These are phyloP conservation scores for Schlechtendalia chinensis DNA, from an alignment of 1,140 invertebrate genomes.

Conservation along the genomic window DNA sequence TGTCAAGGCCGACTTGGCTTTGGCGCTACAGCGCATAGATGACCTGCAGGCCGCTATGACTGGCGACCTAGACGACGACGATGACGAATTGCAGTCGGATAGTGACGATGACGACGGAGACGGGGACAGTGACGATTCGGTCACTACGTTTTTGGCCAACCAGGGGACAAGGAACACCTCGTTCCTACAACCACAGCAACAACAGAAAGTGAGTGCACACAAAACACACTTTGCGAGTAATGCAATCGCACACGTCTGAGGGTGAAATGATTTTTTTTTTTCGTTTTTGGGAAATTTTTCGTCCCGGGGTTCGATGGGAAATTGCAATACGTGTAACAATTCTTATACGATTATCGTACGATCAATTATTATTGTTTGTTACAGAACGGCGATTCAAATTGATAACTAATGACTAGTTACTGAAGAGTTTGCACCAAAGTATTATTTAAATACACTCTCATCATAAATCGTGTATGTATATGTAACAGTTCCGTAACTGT, in stretches of 20 bases:
- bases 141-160: constrained; percentile 30
- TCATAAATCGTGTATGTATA: constrained; percentile 27
- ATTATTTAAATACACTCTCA: constrained; percentile 41
- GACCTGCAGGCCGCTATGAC: constrained; percentile 83
- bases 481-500: constrained; percentile 39
- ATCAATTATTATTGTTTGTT: constrained; percentile 17
- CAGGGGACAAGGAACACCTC: constrained; percentile 25
- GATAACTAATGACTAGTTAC: neutral
- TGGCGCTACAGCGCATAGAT: constrained; percentile 79
- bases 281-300: too few species aligned
- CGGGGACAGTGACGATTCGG: constrained; percentile 39
- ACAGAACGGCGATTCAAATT: constrained; percentile 26
- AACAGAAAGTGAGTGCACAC: constrained; percentile 27
- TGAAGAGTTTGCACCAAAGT: constrained; percentile 33
- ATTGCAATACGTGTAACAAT: too few species aligned
- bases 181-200: constrained; percentile 25
- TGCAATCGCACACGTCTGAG: too few species aligned
- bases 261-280: too few species aligned
- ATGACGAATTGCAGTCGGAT: constrained; percentile 56
- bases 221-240: too few species aligned
- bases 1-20: constrained; percentile 69
- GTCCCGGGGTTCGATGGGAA: too few species aligned
- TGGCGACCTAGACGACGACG: constrained; percentile 61
- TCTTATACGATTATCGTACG: too few species aligned
- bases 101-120: constrained; percentile 30